phyloP scores from a whole-genome alignment of 2,888 invertebrate species.

The Lumbricus terrestris region DNA sequence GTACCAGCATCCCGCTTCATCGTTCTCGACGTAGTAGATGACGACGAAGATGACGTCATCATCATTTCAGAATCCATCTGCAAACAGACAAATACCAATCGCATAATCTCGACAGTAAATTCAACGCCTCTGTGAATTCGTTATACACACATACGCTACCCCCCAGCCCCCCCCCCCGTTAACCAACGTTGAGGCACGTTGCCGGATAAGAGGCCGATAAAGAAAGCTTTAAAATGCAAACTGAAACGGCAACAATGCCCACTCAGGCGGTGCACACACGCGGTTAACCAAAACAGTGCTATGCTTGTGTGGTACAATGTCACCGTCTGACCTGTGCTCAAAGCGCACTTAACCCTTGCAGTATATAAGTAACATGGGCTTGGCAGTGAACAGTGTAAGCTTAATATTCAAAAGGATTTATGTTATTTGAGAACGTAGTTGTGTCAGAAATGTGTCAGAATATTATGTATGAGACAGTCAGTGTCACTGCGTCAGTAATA shows the following conservation, averaged over 20 bases:
- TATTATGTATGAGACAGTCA: background rate
- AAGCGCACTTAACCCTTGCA: background rate
- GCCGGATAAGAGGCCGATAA: background rate
- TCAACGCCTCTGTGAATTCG: background rate
- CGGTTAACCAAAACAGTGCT: background rate
- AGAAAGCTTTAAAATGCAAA: background rate
- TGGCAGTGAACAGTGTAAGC: background rate
- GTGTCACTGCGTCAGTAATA: too few species aligned
- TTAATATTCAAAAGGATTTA: too few species aligned
- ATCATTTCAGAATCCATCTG: slow-evolving; percentile 11
- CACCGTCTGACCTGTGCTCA: background rate
- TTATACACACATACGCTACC: background rate
- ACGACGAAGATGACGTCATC: background rate
- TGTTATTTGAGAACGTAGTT: background rate
- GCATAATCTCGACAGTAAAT: background rate
- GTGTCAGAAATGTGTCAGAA: background rate
- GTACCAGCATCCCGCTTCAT: slow-evolving; percentile 25
- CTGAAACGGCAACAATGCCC: background rate
- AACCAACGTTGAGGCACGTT: too few species aligned
- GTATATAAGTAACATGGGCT: too few species aligned
- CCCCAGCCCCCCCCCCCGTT: too few species aligned
- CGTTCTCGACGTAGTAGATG: background rate
- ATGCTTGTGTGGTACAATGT: background rate
- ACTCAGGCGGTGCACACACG: background rate
- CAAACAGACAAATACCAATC: background rate